Conservation (phyloP, 1,140 invertebrate genomes). For the Drosophila oshimai region DNA sequence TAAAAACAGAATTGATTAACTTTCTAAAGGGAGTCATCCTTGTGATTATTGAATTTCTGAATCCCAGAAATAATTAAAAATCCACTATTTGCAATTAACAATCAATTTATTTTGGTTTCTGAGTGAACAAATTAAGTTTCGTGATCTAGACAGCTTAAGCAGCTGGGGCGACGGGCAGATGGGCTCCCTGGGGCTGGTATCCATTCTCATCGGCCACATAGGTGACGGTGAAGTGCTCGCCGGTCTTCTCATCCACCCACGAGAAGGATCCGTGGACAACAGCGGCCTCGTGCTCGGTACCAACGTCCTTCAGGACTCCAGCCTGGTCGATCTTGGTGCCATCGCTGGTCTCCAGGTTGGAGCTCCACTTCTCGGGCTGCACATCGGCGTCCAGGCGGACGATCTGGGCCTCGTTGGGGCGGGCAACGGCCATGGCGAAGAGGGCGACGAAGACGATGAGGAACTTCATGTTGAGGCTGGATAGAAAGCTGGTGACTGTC, state of each 20-base stretch:
- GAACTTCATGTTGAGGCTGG: conserved; percentile 64
- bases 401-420: conserved; percentile 3
- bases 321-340: conserved; percentile 84
- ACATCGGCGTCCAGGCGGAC: conserved; percentile 7
- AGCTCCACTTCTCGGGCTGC: background rate
- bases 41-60: too few relatives aligned
- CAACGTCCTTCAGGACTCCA: background rate
- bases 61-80: too few relatives aligned
- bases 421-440: conserved; percentile 47
- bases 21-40: too few relatives aligned
- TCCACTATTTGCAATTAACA: background rate
- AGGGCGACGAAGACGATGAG: conserved; percentile 58
- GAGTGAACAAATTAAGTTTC: conserved; percentile 5
- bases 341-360: conserved; percentile 84
- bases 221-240: conserved; percentile 34
- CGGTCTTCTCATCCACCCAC: conserved; percentile 42
- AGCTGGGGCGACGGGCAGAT: conserved; percentile 77
- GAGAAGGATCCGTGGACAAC: conserved; percentile 39
- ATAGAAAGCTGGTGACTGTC: conserved; percentile 36
- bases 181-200: conserved; percentile 86
- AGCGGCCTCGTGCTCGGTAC: conserved; percentile 45
- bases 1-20: too few relatives aligned
- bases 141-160: conserved; percentile 10
- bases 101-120: conserved; percentile 8
- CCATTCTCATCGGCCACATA: conserved; percentile 84